Percentiles rank a stretch among this genome's conserved stretches.
Conservation (phyloP, 2,888 invertebrate genomes). For the Amiota minor region DNA sequence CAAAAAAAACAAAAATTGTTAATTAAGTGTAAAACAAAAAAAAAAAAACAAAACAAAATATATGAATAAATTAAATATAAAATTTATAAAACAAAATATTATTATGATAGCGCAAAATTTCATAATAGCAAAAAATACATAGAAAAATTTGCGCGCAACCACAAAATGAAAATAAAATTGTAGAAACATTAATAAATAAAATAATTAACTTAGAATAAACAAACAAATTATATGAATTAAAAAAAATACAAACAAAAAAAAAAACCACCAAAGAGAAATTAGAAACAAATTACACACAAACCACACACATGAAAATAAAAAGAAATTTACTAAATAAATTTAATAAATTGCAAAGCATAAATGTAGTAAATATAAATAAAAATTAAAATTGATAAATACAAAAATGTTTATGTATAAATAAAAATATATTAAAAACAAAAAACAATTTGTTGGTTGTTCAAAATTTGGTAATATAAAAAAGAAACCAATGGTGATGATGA, state of each 20-base stretch:
- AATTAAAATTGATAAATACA: constrained; percentile 27
- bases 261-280: neutral
- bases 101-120: neutral
- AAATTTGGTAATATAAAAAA: constrained; percentile 22
- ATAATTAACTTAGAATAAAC: constrained; percentile 39
- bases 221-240: neutral
- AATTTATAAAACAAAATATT: neutral
- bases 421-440: constrained; percentile 28
- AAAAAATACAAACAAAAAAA: constrained; percentile 8
- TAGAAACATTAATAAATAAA: constrained; percentile 34
- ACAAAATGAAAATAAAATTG: constrained; percentile 30
- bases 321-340: constrained; percentile 30
- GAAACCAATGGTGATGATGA: constrained; percentile 55
- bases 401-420: constrained; percentile 4
- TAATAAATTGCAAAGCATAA: neutral
- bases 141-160: neutral
- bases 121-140: neutral
- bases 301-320: constrained; percentile 31
- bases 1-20: constrained; percentile 28
- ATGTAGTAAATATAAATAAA: constrained; percentile 8
- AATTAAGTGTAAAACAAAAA: constrained; percentile 42
- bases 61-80: constrained; percentile 12
- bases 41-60: constrained; percentile 12
- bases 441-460: constrained; percentile 49
- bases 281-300: constrained; percentile 24